Conservation (phyloP, 2,888 invertebrate species). For the Pristionchus fissidentatus region DNA sequence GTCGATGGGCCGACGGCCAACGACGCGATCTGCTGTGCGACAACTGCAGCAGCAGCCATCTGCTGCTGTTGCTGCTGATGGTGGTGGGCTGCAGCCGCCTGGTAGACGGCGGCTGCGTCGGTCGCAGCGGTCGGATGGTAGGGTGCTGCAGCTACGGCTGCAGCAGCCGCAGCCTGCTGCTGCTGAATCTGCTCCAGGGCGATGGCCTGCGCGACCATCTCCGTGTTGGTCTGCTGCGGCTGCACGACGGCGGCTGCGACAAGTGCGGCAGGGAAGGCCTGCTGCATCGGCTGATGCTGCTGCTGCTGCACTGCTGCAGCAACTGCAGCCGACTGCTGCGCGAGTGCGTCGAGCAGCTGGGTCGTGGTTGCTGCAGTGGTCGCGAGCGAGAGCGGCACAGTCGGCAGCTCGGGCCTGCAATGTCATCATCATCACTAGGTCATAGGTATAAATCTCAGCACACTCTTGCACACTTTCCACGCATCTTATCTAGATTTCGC, state of each 20-base stretch:
- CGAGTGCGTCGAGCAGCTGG: conserved; percentile 18
- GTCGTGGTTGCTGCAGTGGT: not conserved
- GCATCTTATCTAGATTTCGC: not conserved
- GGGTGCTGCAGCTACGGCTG: not conserved
- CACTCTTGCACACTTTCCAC: not conserved
- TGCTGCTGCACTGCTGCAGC: not conserved
- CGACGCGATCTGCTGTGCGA: conserved; percentile 14
- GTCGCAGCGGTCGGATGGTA: not conserved
- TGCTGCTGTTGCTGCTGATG: conserved; percentile 25
- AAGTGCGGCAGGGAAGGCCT: not conserved
- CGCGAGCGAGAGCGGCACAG: conserved; percentile 16
- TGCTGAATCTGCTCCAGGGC: conserved; percentile 39
- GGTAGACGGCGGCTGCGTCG: conserved; percentile 4
- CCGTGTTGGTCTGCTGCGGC: not conserved
- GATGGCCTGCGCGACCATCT: conserved; percentile 30
- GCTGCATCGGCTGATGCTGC: too few relatives aligned
- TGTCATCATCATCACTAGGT: not conserved
- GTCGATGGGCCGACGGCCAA: not conserved
- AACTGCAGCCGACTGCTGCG: not conserved
- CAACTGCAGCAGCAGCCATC: not conserved
- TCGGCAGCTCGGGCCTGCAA: conserved; percentile 42
- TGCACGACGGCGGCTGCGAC: not conserved
- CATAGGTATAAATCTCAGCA: not conserved
- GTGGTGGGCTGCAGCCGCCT: not conserved
- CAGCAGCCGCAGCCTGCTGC: conserved; percentile 6